phyloP scores from a whole-genome alignment of 1,140 invertebrate species.

The Pseudomyrmex sp. region DNA sequence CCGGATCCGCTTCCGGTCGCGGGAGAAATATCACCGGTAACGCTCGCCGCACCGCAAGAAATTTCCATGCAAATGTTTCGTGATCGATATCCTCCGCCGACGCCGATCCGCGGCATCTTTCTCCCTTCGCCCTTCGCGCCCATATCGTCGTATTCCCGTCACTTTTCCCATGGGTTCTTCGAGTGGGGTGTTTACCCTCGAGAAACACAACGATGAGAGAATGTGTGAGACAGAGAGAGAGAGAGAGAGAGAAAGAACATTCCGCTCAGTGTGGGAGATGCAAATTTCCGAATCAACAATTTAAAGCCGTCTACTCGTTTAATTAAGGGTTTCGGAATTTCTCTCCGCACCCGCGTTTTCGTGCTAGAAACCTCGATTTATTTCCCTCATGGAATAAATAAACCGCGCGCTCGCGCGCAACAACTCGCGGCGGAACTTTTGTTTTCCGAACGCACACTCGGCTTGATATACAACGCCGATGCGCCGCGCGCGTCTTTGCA shows the following conservation, averaged over 20 bases:
- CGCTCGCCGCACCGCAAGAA: slow-evolving; percentile 12
- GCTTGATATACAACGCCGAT: no score
- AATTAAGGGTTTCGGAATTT: slow-evolving; percentile 53
- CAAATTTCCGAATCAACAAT: slow-evolving; percentile 58
- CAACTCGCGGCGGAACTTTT: background rate
- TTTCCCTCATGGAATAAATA: slow-evolving; percentile 17
- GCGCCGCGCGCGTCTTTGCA: background rate
- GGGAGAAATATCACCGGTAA: slow-evolving; percentile 18
- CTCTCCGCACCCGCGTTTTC: slow-evolving; percentile 9
- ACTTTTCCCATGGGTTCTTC: slow-evolving; percentile 34
- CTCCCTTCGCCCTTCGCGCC: slow-evolving; percentile 15
- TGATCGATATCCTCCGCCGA: slow-evolving; percentile 50
- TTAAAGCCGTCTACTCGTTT: slow-evolving; percentile 49
- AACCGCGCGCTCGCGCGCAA: slow-evolving; percentile 12
- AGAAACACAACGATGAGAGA: slow-evolving; percentile 3
- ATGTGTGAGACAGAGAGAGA: no score
- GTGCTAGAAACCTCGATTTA: slow-evolving; percentile 43
- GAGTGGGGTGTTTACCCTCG: slow-evolving; percentile 35
- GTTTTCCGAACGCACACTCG: no score
- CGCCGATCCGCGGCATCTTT: slow-evolving; percentile 29
- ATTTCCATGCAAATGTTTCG: slow-evolving; percentile 60
- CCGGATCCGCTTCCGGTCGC: slow-evolving; percentile 16
- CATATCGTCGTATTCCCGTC: slow-evolving; percentile 23
- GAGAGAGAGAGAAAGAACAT: background rate
- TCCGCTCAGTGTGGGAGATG: slow-evolving; percentile 21